Percentiles rank a stretch among this genome's conserved stretches.
Conservation (phyloP, 2,113 vertebrate species). For the Rattus norvegicus region GRCr8 NC_086028.1:66095001-66095500, state of each 20-base stretch:
- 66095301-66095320: background rate
- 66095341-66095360: constrained; percentile 32
- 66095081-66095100: background rate
- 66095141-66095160: constrained; percentile 49
- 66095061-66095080: background rate
- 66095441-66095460: constrained; percentile 94
- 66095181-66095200: background rate
- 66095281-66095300: background rate
- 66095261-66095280: background rate
- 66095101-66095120: background rate
- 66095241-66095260: background rate
- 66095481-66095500: constrained; percentile 95
- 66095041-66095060: background rate
- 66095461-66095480: constrained; percentile 95
- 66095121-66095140: background rate
- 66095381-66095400: background rate
- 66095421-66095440: constrained; percentile 97
- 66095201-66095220: background rate
- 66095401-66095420: constrained; percentile 88
- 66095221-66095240: background rate
- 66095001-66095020: background rate
- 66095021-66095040: background rate
- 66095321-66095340: background rate
- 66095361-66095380: background rate
- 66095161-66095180: background rate